phyloP scores from a whole-genome alignment of 2,113 vertebrate species.

The Amblyornis subalaris region DNA sequence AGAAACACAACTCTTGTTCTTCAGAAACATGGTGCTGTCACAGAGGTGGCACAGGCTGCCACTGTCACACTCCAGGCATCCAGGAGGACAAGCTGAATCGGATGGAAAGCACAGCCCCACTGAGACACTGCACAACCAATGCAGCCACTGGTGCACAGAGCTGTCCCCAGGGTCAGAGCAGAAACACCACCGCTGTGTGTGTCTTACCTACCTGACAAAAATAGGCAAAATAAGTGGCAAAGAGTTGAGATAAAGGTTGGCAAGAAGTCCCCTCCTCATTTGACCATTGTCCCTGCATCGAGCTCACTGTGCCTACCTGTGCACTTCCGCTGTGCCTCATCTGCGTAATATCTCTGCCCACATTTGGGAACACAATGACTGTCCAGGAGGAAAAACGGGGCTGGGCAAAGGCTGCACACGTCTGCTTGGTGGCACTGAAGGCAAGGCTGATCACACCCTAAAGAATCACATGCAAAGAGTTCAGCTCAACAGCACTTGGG shows the following conservation, averaged over 20 bases:
- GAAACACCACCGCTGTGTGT: not conserved
- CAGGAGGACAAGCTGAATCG: conserved; percentile 77
- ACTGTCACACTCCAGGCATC: conserved; percentile 80
- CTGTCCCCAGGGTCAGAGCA: not conserved
- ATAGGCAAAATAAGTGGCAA: not conserved
- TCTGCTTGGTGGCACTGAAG: conserved; percentile 71
- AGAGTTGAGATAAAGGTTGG: not conserved
- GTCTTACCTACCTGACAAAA: not conserved
- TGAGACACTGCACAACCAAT: not conserved
- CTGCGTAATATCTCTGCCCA: conserved; percentile 68
- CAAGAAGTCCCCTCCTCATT: not conserved
- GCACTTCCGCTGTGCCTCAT: conserved; percentile 66
- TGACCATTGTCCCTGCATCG: not conserved
- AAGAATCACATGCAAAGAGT: not conserved
- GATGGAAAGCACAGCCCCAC: not conserved
- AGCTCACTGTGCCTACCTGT: conserved; percentile 62
- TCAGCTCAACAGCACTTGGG: not conserved
- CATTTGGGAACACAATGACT: conserved; percentile 80
- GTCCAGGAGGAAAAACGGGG: conserved; percentile 69
- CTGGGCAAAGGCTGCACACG: conserved; percentile 76
- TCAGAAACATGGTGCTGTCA: conserved; percentile 70
- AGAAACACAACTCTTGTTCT: conserved; percentile 76
- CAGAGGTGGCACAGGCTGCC: conserved; percentile 75
- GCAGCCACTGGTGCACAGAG: not conserved
- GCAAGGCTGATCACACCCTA: conserved; percentile 85